Evolutionary conservation across 1,140 invertebrate genomes (phyloP).

Genomic region (Ips typographus): DNA sequence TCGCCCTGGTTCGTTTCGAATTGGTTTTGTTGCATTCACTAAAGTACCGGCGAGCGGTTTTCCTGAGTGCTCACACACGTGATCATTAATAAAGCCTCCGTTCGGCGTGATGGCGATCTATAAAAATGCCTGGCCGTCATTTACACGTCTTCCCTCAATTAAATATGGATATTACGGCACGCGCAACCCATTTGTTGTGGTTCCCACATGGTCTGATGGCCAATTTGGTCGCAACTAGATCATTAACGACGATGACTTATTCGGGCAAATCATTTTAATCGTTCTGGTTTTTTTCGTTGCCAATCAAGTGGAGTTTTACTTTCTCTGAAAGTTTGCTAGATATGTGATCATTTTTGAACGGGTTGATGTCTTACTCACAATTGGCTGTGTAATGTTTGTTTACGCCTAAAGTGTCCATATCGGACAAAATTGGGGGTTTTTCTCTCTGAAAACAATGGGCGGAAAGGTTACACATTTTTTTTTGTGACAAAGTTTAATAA

Average conservation of each 20-base stretch:
- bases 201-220: slow-evolving; percentile 34
- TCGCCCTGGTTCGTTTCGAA: too few relatives aligned
- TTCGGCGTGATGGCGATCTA: slow-evolving; percentile 31
- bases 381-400: too few relatives aligned
- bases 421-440: too few relatives aligned
- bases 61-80: background rate
- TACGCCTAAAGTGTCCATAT: too few relatives aligned
- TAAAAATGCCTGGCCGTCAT: slow-evolving; percentile 37
- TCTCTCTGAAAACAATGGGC: too few relatives aligned
- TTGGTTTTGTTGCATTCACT: too few relatives aligned
- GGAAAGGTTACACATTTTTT: too few relatives aligned
- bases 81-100: slow-evolving; percentile 21
- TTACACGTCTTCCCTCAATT: slow-evolving; percentile 32
- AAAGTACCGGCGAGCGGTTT: too few relatives aligned
- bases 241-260: slow-evolving; percentile 32
- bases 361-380: too few relatives aligned
- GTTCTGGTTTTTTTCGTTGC: background rate
- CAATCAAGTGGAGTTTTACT: background rate
- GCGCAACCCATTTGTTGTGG: slow-evolving; percentile 33
- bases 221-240: slow-evolving; percentile 24
- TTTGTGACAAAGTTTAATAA: too few relatives aligned
- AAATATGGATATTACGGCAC: slow-evolving; percentile 39
- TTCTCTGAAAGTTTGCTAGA: background rate
- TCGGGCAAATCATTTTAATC: slow-evolving; percentile 20
- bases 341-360: too few relatives aligned